Base-by-base conservation (phyloP, 1,140 invertebrate species). In the Homarus americanus region DNA sequence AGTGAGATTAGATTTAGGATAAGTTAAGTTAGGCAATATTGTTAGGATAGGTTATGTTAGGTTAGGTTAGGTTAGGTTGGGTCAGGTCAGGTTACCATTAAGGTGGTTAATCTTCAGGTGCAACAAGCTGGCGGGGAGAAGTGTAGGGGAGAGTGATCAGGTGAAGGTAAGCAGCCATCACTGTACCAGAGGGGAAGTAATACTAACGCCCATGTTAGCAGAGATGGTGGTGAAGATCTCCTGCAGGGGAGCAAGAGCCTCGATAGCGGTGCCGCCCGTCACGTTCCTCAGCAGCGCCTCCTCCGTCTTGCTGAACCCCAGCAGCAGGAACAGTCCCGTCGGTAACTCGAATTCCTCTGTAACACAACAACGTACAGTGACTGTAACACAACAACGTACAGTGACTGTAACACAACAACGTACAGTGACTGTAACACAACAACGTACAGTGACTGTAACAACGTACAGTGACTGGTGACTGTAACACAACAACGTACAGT, bases 311-410 rank as follows among this genome's bases (percentile, higher is more conserved):
- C 86, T 88, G 78, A 88, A 88, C 53, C 86, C 86, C 76, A 88
- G 53, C 58, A 88, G 86, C 17, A 88, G 87, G 84, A 92, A 92
- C 66, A 92, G 83, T 10, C 92, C 88, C 24, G 92, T 80, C 17
- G 87, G 87, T 17, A 92, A 78, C 34, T 90, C 72, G 63, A 79
- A 92, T 76, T 92, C 87, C 28, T 92, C 92, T 92, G 87, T n/a
- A n/a, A n/a, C n/a, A n/a, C n/a, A n/a, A n/a, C n/a, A n/a, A n/a
- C n/a, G n/a, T n/a, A n/a, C n/a, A n/a, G n/a, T n/a, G n/a, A n/a
- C n/a, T n/a, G n/a, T n/a, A n/a, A n/a, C n/a, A n/a, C n/a, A n/a
- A n/a, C n/a, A n/a, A n/a, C n/a, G n/a, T n/a, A n/a, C n/a, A n/a
- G n/a, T n/a, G n/a, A n/a, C n/a, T n/a, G n/a, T n/a, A n/a, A n/a